Evolutionary conservation across 2,888 invertebrate species (phyloP).

Genomic region (Melanchra persicariae): DNA sequence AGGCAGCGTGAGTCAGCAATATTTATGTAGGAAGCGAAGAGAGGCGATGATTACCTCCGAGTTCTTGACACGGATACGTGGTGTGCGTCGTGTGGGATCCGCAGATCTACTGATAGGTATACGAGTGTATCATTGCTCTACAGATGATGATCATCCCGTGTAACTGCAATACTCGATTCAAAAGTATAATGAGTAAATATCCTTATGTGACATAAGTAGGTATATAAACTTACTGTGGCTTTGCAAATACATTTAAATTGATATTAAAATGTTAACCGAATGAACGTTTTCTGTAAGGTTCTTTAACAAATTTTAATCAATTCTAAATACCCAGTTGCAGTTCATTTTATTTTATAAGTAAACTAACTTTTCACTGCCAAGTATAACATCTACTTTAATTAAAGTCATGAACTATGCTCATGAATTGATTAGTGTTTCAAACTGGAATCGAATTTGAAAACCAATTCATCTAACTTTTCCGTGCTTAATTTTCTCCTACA

Average conservation of each 20-base stretch:
- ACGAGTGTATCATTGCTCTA: slow-evolving; percentile 2
- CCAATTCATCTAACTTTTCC: slow-evolving; percentile 13
- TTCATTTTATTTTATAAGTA: not conserved
- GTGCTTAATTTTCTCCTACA: slow-evolving; percentile 1
- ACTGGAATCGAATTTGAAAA: slow-evolving; percentile 29
- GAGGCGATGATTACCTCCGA: slow-evolving; percentile 66
- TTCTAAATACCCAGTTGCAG: not conserved
- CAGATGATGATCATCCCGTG: not conserved
- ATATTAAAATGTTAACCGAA: too few relatives aligned
- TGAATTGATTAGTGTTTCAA: slow-evolving; percentile 10
- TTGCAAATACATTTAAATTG: too few relatives aligned
- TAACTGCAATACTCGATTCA: not conserved
- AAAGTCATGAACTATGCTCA: not conserved
- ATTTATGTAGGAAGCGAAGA: slow-evolving; percentile 53
- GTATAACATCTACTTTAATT: not conserved
- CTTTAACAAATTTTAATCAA: too few relatives aligned
- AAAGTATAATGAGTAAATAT: not conserved
- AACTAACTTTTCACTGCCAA: not conserved
- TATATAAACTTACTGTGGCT: too few relatives aligned
- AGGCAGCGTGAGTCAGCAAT: not conserved
- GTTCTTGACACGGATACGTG: slow-evolving; percentile 71
- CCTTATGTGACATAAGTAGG: too few relatives aligned
- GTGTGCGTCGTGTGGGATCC: slow-evolving; percentile 48
- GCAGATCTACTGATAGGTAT: slow-evolving; percentile 27
- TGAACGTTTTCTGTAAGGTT: too few relatives aligned